Base-by-base conservation (phyloP, 2,797 vertebrate genomes). In the Masticophis lateralis region DNA sequence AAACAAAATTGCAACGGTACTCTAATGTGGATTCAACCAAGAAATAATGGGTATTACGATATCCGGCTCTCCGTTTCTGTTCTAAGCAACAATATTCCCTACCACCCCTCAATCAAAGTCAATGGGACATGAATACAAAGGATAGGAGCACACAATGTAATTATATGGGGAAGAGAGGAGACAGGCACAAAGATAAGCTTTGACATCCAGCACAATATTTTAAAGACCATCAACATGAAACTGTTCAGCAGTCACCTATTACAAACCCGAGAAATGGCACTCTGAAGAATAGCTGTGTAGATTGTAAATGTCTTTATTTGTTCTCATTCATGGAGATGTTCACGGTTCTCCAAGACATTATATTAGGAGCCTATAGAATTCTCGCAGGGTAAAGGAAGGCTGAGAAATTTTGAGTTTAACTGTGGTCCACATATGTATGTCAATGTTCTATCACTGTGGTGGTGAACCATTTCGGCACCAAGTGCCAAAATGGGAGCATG, bases 181-280 rank as follows among this genome's bases (percentile, higher is more conserved):
- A 94, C 96, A 96, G 95, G 94, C 25, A 89, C 57, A 90, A 92
- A 96, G 96, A 96, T 95, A 93, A 92, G 94, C 86, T 93, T 89
- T 96, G 97, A 96, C 97, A 97, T 96, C 90, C 86, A 97, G 95
- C 95, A 96, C 95, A 97, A 94, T 91, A 37, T 95, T 95, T 96
- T 95, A 97, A 91, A 97, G 95, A 0, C 93, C 63, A 93, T 96
- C 96, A 95, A 94, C 60, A 92, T 96, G 96, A 95, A 66, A 95
- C 95, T 95, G 94, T 92, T 97, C 95, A 86, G 95, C 4, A 97
- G 93, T 94, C 96, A 97, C 96, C 95, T 93, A 18, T 90, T n/a
- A 60, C 61, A 90, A 93, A 94, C 94, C 93, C 25, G 91, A 12
- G 92, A 7, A 5, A 94, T 89, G 74, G 91, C 4, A 91, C 91